A percentile compares a stretch with the other conserved stretches of the same genome.
Evolutionary conservation across 1,140 invertebrate species (phyloP).

Genomic region (Aphaenogaster floridana): DNA sequence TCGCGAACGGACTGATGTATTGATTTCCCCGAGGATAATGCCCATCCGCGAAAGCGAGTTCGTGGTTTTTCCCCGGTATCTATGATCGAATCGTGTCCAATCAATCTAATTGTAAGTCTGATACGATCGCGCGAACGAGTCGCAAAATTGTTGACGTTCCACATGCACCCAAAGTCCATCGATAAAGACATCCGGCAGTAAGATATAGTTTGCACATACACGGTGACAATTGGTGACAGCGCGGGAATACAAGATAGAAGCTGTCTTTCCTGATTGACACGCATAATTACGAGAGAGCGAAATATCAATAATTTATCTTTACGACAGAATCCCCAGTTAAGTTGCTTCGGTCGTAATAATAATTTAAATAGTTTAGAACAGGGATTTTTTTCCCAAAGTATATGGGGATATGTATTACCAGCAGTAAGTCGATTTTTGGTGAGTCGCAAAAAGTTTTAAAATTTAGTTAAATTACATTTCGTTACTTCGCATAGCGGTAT

Average conservation of each 20-base stretch:
- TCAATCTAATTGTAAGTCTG: neutral
- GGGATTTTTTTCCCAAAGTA: too few relatives aligned
- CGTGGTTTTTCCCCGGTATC: neutral
- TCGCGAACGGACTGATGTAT: neutral
- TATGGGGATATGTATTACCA: too few relatives aligned
- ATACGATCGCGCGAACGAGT: neutral
- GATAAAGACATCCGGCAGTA: constrained; percentile 16
- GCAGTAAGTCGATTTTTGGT: too few relatives aligned
- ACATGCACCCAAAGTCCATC: constrained; percentile 47
- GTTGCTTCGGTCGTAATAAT: neutral
- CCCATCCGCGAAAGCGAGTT: neutral
- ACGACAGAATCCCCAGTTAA: neutral
- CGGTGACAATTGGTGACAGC: neutral
- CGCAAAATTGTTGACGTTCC: constrained; percentile 1
- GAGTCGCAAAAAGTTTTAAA: too few relatives aligned
- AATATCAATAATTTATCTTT: neutral
- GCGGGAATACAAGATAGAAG: neutral
- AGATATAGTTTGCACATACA: neutral
- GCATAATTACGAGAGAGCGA: neutral
- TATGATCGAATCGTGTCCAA: neutral
- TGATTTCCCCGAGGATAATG: neutral
- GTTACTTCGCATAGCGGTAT: too few relatives aligned
- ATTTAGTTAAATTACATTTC: too few relatives aligned
- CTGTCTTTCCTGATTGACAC: neutral
- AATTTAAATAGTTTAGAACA: neutral